Evolutionary conservation across 1,140 invertebrate species (phyloP).

Genomic region (Condylostylus longicornis): DNA sequence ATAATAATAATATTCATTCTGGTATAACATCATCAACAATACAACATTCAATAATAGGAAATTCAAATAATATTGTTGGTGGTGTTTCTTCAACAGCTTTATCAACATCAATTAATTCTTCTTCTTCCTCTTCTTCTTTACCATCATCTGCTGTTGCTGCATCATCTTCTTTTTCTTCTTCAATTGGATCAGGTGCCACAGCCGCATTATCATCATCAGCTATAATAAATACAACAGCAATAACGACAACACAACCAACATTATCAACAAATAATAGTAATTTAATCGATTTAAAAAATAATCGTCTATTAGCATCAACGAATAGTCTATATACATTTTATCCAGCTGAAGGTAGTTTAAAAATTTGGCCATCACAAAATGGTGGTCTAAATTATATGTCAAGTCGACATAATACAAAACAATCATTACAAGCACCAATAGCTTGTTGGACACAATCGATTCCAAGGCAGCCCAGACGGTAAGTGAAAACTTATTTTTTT

Average conservation of each 20-base stretch:
- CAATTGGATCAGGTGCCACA: constrained; percentile 11
- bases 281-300: background rate
- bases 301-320: constrained; percentile 12
- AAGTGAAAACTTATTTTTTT: constrained; percentile 11
- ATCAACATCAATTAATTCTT: too few species aligned
- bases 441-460: constrained; percentile 32
- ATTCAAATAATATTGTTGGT: too few species aligned
- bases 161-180: constrained; percentile 5
- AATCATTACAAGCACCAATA: constrained; percentile 28
- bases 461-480: constrained; percentile 31
- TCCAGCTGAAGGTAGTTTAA: constrained; percentile 29
- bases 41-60: too few species aligned
- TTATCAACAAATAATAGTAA: background rate
- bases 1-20: too few species aligned
- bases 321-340: constrained; percentile 31
- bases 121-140: constrained; percentile 12
- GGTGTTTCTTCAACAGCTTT: background rate
- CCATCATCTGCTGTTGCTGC: constrained; percentile 13
- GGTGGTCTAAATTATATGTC: constrained; percentile 30
- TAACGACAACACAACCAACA: constrained; percentile 17
- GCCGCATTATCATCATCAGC: constrained; percentile 11
- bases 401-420: constrained; percentile 21
- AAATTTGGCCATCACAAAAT: constrained; percentile 29
- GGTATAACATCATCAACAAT: background rate
- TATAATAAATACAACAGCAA: constrained; percentile 15